A percentile compares a stretch with the other conserved stretches of the same genome.
Conservation (phyloP, 2,888 invertebrate species). For the Drosophila anomelani region DNA sequence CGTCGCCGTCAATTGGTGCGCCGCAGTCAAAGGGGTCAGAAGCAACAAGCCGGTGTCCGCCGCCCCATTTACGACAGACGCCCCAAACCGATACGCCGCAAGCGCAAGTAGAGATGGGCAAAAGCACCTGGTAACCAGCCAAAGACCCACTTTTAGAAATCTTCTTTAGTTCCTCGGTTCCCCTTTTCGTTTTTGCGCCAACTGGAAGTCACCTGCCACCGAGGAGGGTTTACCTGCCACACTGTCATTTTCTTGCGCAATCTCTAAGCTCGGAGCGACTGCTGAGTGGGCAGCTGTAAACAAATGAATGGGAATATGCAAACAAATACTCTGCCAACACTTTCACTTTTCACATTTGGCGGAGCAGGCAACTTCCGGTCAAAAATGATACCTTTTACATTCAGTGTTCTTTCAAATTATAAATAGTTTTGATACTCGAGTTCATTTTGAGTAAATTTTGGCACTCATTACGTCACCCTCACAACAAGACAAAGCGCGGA, state of each 20-base stretch:
- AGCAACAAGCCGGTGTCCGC: background rate
- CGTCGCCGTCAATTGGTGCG: slow-evolving; percentile 12
- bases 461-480: slow-evolving; percentile 11
- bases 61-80: slow-evolving; percentile 39
- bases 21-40: background rate
- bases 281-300: slow-evolving; percentile 6
- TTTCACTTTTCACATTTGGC: slow-evolving; percentile 26
- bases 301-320: background rate
- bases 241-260: background rate
- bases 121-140: background rate
- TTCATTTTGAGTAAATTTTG: background rate
- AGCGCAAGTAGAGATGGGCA: background rate
- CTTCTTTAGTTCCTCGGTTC: background rate
- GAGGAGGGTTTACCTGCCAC: background rate
- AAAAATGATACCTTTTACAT: background rate
- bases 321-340: slow-evolving; percentile 12
- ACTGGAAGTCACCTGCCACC: background rate
- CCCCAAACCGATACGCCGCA: background rate
- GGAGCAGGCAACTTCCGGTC: slow-evolving; percentile 7
- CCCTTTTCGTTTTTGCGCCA: background rate
- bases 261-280: background rate
- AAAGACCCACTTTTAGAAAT: background rate
- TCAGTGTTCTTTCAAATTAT: background rate
- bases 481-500: background rate
- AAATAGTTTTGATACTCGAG: background rate